A percentile compares a stretch with the other conserved stretches of the same genome.
phyloP scores from a whole-genome alignment of 2,797 vertebrate species.

The Remorina albescens region DNA sequence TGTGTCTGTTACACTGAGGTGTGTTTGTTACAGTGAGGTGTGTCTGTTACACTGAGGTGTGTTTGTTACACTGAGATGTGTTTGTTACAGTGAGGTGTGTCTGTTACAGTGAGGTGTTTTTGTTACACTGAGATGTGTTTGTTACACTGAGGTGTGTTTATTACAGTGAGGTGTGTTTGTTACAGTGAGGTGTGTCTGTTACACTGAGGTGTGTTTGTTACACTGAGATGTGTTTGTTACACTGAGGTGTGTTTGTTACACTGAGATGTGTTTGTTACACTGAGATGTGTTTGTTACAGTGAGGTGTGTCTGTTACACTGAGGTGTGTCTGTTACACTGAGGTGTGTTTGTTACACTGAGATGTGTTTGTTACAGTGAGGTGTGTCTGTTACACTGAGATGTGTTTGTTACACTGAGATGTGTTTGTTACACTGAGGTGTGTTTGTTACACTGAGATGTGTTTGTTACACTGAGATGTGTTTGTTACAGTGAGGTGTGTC shows the following conservation, averaged over 20 bases:
- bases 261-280: too few species aligned
- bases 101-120: neutral
- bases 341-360: too few species aligned
- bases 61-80: too few species aligned
- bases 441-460: neutral
- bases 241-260: neutral
- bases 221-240: neutral
- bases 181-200: too few species aligned
- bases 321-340: too few species aligned
- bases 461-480: neutral
- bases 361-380: neutral
- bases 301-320: too few species aligned
- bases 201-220: neutral
- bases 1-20: neutral
- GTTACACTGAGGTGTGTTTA: neutral
- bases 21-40: too few species aligned
- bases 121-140: neutral
- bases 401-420: neutral
- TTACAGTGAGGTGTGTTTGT: neutral
- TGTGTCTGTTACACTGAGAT: neutral
- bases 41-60: neutral
- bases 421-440: neutral
- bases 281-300: too few species aligned
- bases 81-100: neutral
- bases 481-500: neutral